Evolutionary conservation across 2,113 vertebrate genomes (phyloP).

Genomic region (Hoplias malabaricus): DNA sequence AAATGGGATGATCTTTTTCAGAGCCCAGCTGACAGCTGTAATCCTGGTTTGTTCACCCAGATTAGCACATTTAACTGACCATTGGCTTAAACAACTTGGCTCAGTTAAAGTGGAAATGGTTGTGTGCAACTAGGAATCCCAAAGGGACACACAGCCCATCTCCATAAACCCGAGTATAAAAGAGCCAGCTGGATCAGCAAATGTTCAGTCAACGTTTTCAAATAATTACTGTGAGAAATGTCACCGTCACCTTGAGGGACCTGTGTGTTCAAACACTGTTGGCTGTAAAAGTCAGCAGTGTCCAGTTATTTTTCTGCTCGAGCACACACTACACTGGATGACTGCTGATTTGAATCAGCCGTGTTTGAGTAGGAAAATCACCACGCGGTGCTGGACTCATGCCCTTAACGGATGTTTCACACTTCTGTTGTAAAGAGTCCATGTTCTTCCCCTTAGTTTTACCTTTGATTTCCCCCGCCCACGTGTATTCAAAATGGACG

Average conservation of each 20-base stretch:
- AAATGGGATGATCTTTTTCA: background rate
- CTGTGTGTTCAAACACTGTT: background rate
- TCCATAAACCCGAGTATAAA: background rate
- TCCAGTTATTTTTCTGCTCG: background rate
- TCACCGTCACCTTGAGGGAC: background rate
- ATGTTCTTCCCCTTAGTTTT: no score
- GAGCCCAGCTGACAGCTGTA: conserved; percentile 24
- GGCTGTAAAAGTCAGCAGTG: background rate
- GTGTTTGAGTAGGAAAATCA: background rate
- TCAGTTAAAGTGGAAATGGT: background rate
- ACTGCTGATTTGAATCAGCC: background rate
- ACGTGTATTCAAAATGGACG: no score
- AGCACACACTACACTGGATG: background rate
- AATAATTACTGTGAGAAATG: background rate
- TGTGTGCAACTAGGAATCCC: background rate
- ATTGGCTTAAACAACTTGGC: conserved; percentile 25
- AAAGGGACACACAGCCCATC: background rate
- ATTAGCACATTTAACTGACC: conserved; percentile 47
- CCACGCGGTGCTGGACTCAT: no score
- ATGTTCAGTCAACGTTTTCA: background rate
- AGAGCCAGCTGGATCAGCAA: conserved; percentile 13
- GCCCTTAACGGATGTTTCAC: no score
- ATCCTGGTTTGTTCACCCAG: conserved; percentile 22
- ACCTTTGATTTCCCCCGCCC: no score
- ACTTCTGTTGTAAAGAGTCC: no score